phyloP scores from a whole-genome alignment of 2,797 vertebrate species.

The Fistularia commersonii region DNA sequence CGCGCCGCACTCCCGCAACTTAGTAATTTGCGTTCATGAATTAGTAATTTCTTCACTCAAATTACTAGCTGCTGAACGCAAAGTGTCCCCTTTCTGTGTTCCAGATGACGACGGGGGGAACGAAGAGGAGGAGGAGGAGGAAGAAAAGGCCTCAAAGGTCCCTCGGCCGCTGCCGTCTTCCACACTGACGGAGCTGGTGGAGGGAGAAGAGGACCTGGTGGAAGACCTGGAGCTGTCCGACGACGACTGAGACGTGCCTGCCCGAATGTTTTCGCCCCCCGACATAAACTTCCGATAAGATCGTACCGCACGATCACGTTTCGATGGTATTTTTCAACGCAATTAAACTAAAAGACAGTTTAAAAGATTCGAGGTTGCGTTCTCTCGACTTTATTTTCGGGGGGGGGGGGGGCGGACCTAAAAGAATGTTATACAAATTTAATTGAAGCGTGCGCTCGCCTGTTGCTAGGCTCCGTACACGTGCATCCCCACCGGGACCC shows the following conservation, averaged over 20 bases:
- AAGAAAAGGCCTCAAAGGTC: constrained; percentile 38
- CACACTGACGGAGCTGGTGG: constrained; percentile 81
- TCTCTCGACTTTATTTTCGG: neutral
- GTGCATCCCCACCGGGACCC: constrained; percentile 57
- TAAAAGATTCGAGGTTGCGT: neutral
- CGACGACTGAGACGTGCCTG: constrained; percentile 65
- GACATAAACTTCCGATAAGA: constrained; percentile 15
- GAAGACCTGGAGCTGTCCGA: constrained; percentile 90
- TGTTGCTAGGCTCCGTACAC: constrained; percentile 24
- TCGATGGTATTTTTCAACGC: constrained; percentile 32
- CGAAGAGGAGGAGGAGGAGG: constrained; percentile 24
- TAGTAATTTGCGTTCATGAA: neutral
- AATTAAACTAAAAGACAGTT: constrained; percentile 21
- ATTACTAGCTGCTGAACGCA: neutral
- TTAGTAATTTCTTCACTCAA: neutral
- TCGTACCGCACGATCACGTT: constrained; percentile 47
- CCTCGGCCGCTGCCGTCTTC: constrained; percentile 68
- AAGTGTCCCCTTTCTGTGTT: constrained; percentile 26
- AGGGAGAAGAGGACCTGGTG: constrained; percentile 85
- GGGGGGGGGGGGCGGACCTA: too few species aligned
- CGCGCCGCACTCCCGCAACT: neutral
- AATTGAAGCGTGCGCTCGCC: constrained; percentile 17
- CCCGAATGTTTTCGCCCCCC: neutral
- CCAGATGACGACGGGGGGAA: constrained; percentile 56
- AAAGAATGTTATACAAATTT: constrained; percentile 7